Conservation (phyloP, 2,113 vertebrate genomes). For the Tragelaphus buxtoni region DNA sequence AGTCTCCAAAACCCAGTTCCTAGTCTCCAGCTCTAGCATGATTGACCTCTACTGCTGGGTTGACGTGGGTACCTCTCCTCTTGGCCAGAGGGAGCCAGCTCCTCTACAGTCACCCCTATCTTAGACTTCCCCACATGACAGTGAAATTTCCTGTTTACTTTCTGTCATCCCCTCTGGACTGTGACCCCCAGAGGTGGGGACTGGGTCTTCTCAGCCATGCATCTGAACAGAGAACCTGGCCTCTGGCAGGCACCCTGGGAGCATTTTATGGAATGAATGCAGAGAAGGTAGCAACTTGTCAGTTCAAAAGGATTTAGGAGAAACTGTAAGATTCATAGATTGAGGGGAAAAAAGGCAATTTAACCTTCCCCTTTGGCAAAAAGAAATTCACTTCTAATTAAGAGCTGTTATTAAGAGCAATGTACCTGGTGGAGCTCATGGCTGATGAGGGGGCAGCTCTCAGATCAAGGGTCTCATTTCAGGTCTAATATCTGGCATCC, state of each 20-base stretch:
- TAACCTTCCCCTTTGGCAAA: slow-evolving; percentile 17
- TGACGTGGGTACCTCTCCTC: neutral
- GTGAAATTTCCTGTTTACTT: neutral
- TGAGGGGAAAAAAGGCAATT: slow-evolving; percentile 27
- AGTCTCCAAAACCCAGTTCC: neutral
- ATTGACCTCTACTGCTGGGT: neutral
- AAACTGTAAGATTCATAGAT: slow-evolving; percentile 6
- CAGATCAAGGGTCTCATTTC: neutral
- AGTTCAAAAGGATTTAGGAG: neutral
- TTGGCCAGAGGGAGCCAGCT: neutral
- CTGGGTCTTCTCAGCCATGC: neutral
- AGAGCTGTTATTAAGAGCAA: neutral
- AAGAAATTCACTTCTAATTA: slow-evolving; percentile 3
- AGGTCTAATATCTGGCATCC: neutral
- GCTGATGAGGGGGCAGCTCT: neutral
- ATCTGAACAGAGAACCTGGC: neutral
- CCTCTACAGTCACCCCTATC: too few relatives aligned
- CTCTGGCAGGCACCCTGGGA: neutral
- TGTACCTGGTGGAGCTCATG: neutral
- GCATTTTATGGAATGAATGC: neutral
- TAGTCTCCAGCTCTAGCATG: neutral
- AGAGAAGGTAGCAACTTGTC: neutral
- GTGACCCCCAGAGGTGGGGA: neutral
- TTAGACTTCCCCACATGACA: neutral
- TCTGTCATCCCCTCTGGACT: neutral